These are phyloP conservation scores for Bembecia ichneumoniformis DNA, from an alignment of 2,888 invertebrate genomes.

Conservation along the genomic window DNA sequence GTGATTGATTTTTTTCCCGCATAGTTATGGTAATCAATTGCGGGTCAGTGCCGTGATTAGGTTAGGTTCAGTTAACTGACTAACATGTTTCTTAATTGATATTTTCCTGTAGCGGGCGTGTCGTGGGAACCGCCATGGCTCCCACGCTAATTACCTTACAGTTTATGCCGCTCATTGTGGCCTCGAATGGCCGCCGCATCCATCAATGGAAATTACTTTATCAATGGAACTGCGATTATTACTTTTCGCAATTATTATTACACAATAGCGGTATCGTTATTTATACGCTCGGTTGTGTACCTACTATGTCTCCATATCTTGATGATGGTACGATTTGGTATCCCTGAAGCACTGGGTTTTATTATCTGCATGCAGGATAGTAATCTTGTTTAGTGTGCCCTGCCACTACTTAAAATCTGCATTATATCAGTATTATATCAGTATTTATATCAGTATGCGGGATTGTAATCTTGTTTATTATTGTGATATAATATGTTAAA, in stretches of 20 bases:
- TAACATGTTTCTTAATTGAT: constrained; percentile 39
- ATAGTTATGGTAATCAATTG: constrained; percentile 3
- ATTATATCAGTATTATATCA: too few relatives aligned
- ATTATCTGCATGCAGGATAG: too few relatives aligned
- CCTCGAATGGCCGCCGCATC: constrained; percentile 20
- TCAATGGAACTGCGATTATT: constrained; percentile 42
- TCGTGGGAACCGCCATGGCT: constrained; percentile 52
- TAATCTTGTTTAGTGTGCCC: too few relatives aligned
- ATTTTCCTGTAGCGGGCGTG: constrained; percentile 44
- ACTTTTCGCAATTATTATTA: constrained; percentile 18
- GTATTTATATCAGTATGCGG: too few relatives aligned
- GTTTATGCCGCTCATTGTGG: constrained; percentile 24
- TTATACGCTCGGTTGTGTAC: too few relatives aligned
- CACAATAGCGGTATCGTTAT: background rate
- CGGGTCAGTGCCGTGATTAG: constrained; percentile 5
- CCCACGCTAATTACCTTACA: constrained; percentile 55
- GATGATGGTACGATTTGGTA: too few relatives aligned
- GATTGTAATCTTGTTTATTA: too few relatives aligned
- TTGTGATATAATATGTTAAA: too few relatives aligned
- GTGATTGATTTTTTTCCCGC: background rate
- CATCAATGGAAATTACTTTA: constrained; percentile 53
- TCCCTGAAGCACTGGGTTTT: too few relatives aligned
- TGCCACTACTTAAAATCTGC: too few relatives aligned
- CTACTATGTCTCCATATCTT: too few relatives aligned
- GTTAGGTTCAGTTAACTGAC: constrained; percentile 13